Percentiles rank a stretch among this genome's conserved stretches.
phyloP scores from a whole-genome alignment of 2,888 invertebrate species.

The Melieria crassipennis region DNA sequence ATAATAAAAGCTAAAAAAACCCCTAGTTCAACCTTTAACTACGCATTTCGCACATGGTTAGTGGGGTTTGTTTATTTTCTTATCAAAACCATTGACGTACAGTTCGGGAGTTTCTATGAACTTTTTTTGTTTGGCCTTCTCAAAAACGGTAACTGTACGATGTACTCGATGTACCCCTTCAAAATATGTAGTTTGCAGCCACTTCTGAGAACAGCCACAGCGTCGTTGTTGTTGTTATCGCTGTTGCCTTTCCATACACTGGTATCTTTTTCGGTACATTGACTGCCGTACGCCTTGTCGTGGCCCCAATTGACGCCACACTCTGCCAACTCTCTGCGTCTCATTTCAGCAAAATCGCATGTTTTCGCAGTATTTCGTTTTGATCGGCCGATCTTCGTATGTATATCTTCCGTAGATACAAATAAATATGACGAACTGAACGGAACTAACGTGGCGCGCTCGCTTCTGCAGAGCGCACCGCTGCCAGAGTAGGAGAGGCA shows the following conservation, averaged over 20 bases:
- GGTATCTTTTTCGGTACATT: too few relatives aligned
- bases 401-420: background rate
- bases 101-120: background rate
- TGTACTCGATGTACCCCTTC: background rate
- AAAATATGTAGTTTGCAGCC: background rate
- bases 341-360: slow-evolving; percentile 61
- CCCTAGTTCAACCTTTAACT: too few relatives aligned
- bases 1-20: too few relatives aligned
- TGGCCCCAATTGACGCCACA: background rate
- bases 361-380: slow-evolving; percentile 46
- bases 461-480: too few relatives aligned
- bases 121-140: background rate
- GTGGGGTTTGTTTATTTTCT: background rate
- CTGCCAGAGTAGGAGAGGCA: too few relatives aligned
- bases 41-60: background rate
- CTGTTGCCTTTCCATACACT: too few relatives aligned
- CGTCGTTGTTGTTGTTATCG: background rate
- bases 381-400: background rate
- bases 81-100: background rate
- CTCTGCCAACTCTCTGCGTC: slow-evolving; percentile 38
- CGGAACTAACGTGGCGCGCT: too few relatives aligned
- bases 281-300: too few relatives aligned
- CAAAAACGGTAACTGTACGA: background rate
- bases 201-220: background rate
- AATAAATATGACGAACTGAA: too few relatives aligned